These are phyloP conservation scores for Dicentrarchus labrax DNA, from an alignment of 2,113 vertebrate species.

Conservation along the genomic window DNA sequence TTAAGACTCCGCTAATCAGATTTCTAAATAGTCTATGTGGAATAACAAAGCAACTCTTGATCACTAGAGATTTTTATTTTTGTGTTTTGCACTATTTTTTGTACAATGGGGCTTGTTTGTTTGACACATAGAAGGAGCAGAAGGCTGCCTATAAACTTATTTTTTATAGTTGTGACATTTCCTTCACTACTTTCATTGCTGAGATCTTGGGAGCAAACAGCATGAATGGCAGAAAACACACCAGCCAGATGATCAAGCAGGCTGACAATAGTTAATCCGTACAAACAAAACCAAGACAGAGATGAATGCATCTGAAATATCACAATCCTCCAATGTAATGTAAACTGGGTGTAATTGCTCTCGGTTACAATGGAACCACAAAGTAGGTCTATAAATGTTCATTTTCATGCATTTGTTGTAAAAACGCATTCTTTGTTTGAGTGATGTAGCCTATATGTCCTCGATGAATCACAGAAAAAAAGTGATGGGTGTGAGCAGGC, in stretches of 20 bases:
- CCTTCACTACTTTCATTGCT: slow-evolving; percentile 21
- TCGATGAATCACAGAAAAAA: neutral
- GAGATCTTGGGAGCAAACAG: neutral
- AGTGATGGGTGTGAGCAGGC: neutral
- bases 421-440: neutral
- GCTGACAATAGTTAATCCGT: neutral
- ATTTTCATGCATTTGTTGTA: neutral
- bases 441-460: neutral
- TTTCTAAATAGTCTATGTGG: neutral
- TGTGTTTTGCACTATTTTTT: no score
- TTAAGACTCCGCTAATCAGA: neutral
- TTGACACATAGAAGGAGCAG: no score
- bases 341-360: neutral
- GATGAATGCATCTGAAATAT: neutral
- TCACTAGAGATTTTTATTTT: no score
- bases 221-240: slow-evolving; percentile 8
- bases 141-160: neutral
- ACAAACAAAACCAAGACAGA: neutral
- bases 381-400: neutral
- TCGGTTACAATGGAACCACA: neutral
- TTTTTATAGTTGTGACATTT: neutral
- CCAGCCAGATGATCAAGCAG: neutral
- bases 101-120: no score
- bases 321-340: neutral
- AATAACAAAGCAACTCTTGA: neutral